These are phyloP conservation scores for Beaufortia kweichowensis DNA, from an alignment of 2,113 vertebrate genomes.

Conservation along the genomic window DNA sequence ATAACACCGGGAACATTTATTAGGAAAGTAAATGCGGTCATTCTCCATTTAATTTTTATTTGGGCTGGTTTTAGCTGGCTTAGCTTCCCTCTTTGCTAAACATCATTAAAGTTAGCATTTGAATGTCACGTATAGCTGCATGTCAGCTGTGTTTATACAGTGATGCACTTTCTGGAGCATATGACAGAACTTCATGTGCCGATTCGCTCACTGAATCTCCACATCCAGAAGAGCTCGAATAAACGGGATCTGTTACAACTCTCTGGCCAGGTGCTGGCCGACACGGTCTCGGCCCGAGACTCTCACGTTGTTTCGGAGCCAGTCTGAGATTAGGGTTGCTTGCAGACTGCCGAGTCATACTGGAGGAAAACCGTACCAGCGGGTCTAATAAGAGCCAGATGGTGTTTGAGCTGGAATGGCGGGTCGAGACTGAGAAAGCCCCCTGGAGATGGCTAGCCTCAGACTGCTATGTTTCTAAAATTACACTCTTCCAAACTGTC, in stretches of 20 bases:
- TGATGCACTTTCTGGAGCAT: slow-evolving; percentile 7
- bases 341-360: slow-evolving; percentile 48
- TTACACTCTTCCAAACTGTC: slow-evolving; percentile 78
- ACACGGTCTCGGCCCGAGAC: slow-evolving; percentile 3
- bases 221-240: slow-evolving; percentile 4
- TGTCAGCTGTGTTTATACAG: slow-evolving; percentile 4
- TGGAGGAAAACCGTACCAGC: slow-evolving; percentile 56
- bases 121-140: background rate
- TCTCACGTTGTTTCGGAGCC: slow-evolving; percentile 24
- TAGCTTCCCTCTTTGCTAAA: background rate
- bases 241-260: slow-evolving; percentile 17
- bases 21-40: background rate
- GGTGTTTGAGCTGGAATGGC: slow-evolving; percentile 49
- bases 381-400: slow-evolving; percentile 71
- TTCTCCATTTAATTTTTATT: background rate
- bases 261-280: slow-evolving; percentile 4
- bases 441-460: slow-evolving; percentile 63
- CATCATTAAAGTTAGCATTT: background rate
- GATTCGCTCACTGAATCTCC: background rate
- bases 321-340: slow-evolving; percentile 20
- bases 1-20: background rate
- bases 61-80: background rate
- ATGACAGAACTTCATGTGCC: slow-evolving; percentile 6
- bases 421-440: slow-evolving; percentile 63
- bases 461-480: slow-evolving; percentile 75